Evolutionary conservation across 2,113 vertebrate genomes (phyloP).

Genomic region (Heterotilapia buettikoferi): DNA sequence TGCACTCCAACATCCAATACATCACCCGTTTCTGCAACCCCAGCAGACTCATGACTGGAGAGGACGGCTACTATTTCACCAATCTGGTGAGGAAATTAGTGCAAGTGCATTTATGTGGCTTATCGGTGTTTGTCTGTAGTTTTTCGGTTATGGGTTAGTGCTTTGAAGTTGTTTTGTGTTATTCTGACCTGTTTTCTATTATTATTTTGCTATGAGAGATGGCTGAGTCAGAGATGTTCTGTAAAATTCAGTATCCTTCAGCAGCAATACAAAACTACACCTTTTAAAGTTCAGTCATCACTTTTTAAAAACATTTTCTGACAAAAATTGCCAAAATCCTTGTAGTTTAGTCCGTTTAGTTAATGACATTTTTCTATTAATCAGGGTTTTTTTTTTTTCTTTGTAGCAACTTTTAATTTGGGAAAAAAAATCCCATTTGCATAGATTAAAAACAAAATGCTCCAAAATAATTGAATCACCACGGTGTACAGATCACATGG

Average conservation of each 20-base stretch:
- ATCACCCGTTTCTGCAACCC: conserved; percentile 96
- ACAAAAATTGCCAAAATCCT: background rate
- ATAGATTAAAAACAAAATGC: background rate
- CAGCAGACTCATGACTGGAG: conserved; percentile 90
- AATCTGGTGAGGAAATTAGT: conserved; percentile 80
- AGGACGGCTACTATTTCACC: conserved; percentile 98
- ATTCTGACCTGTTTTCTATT: background rate
- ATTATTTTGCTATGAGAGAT: background rate
- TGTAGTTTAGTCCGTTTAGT: background rate
- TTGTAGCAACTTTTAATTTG: background rate
- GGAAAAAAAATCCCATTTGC: background rate
- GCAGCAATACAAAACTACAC: background rate
- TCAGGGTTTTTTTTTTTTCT: background rate
- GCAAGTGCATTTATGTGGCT: background rate
- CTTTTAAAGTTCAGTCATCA: background rate
- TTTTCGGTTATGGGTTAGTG: background rate
- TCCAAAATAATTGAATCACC: background rate
- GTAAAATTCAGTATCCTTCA: background rate
- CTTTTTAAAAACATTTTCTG: background rate
- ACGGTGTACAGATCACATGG: background rate
- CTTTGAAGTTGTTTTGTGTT: background rate
- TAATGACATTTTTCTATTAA: background rate
- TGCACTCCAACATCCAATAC: conserved; percentile 98
- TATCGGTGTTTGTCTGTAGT: background rate
- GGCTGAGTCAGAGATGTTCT: background rate